Evolutionary conservation across 2,797 vertebrate species (phyloP), one percentile per base, ranked within the genome.

Genomic region (Lithobates sylvaticus): DNA sequence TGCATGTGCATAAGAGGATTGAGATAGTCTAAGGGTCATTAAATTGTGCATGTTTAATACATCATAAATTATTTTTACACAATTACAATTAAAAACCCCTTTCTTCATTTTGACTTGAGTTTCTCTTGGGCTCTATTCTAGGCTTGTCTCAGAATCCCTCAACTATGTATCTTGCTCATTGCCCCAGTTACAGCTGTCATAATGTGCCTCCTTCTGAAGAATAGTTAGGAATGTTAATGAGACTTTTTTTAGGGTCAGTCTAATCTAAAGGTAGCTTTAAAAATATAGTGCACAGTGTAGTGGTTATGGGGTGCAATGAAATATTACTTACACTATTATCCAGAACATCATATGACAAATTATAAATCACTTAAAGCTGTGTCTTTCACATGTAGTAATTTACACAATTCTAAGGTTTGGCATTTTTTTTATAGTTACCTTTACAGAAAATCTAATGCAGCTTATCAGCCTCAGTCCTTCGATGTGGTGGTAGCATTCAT

Each of bases 61-160:
- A 87, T 84, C 76, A 84, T 84, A 84, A 87, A 87, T 87, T 84
- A 84, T 84, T 80, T 87, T 87, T 84, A 84, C 81, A 87, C 81
- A 84, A 84, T 87, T 75, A 76, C 81, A 87, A 87, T 87, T 87
- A 87, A 80, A 84, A 73, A 79, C 26, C 15, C 64, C 71, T 87
- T 70, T 84, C 36, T 84, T 87, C 81, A 87, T 80, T 87, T 76
- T 79, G 86, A 84, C 64, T 74, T 58, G 34, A 64, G 76, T 76
- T 87, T 87, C 81, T 87, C 86, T 73, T n/a, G 81, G 81, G 86
- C 32, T 87, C 76, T 80, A 80, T 87, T 84, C 72, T 27, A 32
- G 81, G 61, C 44, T 82, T 73, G 54, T 75, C 86, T 80, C 81
- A 65, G 75, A 78, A 36, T 87, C 86, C 86, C 86, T 83, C 69